Evolutionary conservation across 2,113 vertebrate genomes (phyloP).

Genomic region (Dinomys branickii): DNA sequence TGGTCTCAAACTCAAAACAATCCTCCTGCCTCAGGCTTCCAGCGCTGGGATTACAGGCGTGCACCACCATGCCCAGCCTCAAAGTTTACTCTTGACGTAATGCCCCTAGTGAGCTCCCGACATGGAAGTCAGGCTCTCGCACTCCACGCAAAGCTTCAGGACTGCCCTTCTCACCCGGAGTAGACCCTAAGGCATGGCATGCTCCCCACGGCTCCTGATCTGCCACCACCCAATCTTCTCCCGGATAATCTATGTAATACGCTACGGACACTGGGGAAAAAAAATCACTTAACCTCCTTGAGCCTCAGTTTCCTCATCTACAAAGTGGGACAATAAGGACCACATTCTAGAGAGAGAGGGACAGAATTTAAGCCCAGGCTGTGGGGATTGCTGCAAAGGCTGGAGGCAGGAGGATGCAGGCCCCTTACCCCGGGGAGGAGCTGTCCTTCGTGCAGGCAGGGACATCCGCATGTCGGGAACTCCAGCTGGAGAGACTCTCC

Average conservation of each 20-base stretch:
- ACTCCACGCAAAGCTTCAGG: background rate
- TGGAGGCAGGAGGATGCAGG: background rate
- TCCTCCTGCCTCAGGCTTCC: background rate
- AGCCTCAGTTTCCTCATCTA: slow-evolving; percentile 30
- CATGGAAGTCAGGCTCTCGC: background rate
- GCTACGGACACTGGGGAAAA: background rate
- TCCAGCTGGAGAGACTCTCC: background rate
- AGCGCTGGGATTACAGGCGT: background rate
- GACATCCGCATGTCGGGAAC: background rate
- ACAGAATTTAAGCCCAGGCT: background rate
- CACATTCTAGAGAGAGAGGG: background rate
- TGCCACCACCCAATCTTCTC: background rate
- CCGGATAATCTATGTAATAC: background rate
- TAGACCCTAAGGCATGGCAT: background rate
- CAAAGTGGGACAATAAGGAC: background rate
- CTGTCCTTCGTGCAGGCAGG: background rate
- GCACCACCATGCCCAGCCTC: background rate
- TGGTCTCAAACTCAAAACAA: background rate
- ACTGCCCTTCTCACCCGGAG: background rate
- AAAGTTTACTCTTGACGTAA: background rate
- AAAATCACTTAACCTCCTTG: background rate
- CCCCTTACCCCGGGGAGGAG: background rate
- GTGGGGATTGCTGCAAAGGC: background rate
- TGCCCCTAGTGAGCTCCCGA: background rate
- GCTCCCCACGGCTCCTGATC: background rate